phyloP scores from a whole-genome alignment of 2,888 invertebrate genomes.

The Andrena flavipes region DNA sequence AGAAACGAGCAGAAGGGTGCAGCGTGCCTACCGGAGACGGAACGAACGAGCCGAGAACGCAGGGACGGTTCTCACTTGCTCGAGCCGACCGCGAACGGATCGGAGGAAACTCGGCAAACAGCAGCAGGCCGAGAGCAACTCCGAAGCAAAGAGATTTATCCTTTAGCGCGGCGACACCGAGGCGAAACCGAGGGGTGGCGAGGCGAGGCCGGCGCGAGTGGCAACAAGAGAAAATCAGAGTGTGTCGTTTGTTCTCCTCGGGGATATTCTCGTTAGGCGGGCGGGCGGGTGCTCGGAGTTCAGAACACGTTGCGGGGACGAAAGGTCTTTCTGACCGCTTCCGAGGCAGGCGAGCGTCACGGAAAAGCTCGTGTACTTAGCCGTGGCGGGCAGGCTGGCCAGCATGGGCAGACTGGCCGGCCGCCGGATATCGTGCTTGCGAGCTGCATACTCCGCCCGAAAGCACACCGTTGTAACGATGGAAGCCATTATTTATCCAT shows the following conservation, averaged over 20 bases:
- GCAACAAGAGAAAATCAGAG: slow-evolving; percentile 42
- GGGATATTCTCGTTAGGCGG: slow-evolving; percentile 45
- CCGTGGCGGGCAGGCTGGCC: background rate
- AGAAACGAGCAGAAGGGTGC: background rate
- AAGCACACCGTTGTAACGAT: slow-evolving; percentile 54
- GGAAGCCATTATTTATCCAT: slow-evolving; percentile 81
- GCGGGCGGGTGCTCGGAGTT: slow-evolving; percentile 16
- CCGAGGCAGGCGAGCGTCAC: slow-evolving; percentile 34
- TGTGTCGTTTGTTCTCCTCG: slow-evolving; percentile 42
- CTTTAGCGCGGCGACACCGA: slow-evolving; percentile 7
- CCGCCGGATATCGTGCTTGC: slow-evolving; percentile 43
- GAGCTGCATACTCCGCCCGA: slow-evolving; percentile 26
- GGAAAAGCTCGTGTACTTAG: slow-evolving; percentile 62
- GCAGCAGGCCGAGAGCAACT: background rate
- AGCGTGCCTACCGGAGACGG: background rate
- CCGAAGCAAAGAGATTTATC: slow-evolving; percentile 36
- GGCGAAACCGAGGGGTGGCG: background rate
- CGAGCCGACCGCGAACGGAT: background rate
- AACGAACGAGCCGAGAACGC: slow-evolving; percentile 8
- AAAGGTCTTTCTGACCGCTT: slow-evolving; percentile 49
- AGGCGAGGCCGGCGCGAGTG: slow-evolving; percentile 5
- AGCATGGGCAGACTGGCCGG: background rate
- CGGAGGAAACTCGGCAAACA: slow-evolving; percentile 3
- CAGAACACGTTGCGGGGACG: slow-evolving; percentile 32
- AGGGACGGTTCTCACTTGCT: slow-evolving; percentile 4